Base-by-base conservation (phyloP, 1,140 invertebrate species). In the Nixonia krombeini region DNA sequence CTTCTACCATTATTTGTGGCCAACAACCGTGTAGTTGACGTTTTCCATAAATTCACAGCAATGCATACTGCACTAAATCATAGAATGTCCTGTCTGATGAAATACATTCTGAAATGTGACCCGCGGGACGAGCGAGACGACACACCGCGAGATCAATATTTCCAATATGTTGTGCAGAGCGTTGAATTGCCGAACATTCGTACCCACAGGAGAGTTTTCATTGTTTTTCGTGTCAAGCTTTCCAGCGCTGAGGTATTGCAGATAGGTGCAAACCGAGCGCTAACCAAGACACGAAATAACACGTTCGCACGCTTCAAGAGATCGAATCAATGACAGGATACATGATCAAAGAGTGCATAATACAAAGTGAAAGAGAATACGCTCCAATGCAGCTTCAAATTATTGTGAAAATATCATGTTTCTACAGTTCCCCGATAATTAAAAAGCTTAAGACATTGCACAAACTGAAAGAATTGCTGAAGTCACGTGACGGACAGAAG, bases 21-120 rank as follows among this genome's bases (percentile, higher is more conserved):
- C 33, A 53, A 62, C 49, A 62, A 62, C 46, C 29, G 35, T 62
- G 50, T 37, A 49, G 35, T 47, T 62, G 50, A 50, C 58, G 35
- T 53, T 50, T 62, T 55, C 44, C 50, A 62, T 62, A 53, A 62
- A 62, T 62, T 62, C 38, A 40, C 51, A 49, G 35, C 45, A 41
- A 33, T 49, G 29, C 35, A 35, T 47, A 29, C 42, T 31, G 46
- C 49, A 56, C 55, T 69, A 55, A 69, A 63, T 69, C 55, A 69
- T 63, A 41, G 38, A 63, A 69, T 37, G 41, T 37, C 21, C 18
- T 23, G 44, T 56, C 29, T 57, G 65, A 69, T 63, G 53, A 69
- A 69, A 63, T 58, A 55, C 65, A 69, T 69, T 69, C 53, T 45
- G 58, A 69, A 69, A 69, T 69, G 65, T 63, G 65, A 63, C 65